Conservation (phyloP, 1,140 invertebrate species). For the Neodiprion pinetum region DNA sequence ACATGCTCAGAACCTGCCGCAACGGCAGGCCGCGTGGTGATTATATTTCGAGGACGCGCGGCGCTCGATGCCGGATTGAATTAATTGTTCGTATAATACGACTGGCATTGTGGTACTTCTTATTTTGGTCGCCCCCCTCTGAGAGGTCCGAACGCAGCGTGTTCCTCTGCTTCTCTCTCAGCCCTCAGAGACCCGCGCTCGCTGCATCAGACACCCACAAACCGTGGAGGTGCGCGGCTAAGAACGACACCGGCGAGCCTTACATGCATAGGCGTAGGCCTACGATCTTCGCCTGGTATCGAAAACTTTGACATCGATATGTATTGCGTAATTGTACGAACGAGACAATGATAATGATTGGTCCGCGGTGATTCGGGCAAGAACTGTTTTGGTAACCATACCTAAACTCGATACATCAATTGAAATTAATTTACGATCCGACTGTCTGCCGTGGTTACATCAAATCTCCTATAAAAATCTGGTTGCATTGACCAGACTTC, state of each 20-base stretch:
- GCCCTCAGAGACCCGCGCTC: conserved; percentile 30
- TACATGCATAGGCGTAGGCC: conserved; percentile 8
- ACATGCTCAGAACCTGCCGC: no score
- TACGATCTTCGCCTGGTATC: neutral
- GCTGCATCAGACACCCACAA: conserved; percentile 39
- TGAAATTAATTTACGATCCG: no score
- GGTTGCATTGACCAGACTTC: no score
- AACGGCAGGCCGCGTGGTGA: neutral
- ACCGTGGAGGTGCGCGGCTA: conserved; percentile 9
- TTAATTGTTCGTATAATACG: conserved; percentile 31
- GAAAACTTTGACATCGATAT: neutral
- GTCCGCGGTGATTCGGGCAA: no score
- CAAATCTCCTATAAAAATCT: no score
- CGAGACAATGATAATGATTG: no score
- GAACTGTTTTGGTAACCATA: no score
- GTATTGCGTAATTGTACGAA: no score
- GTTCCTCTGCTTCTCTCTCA: conserved; percentile 34
- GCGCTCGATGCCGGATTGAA: conserved; percentile 34
- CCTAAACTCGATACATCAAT: no score
- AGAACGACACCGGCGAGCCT: neutral
- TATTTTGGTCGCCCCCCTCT: conserved; percentile 32
- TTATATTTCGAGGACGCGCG: neutral
- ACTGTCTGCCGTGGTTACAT: no score
- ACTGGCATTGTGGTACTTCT: conserved; percentile 26
- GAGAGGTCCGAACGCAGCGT: conserved; percentile 31